These are phyloP conservation scores for Lethocerus indicus DNA, from an alignment of 1,140 invertebrate genomes.

Conservation along the genomic window DNA sequence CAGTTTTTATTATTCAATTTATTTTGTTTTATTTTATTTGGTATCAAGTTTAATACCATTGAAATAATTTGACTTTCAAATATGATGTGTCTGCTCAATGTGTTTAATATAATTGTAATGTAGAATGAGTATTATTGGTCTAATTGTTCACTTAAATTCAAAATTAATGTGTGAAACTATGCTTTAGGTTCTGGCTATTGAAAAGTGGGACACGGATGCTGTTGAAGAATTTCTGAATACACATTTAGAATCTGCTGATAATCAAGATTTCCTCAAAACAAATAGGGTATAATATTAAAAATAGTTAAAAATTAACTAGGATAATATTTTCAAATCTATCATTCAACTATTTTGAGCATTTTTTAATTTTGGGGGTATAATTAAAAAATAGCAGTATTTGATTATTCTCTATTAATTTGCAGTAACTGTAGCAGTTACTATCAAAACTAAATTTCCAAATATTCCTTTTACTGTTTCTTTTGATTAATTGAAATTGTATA, in stretches of 20 bases:
- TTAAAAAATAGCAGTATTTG: no score
- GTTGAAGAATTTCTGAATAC: conserved; percentile 86
- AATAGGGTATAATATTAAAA: conserved; percentile 25
- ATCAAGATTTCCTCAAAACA: conserved; percentile 37
- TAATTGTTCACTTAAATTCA: background rate
- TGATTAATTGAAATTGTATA: no score
- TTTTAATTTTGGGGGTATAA: no score
- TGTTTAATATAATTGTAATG: background rate
- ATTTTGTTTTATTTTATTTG: background rate
- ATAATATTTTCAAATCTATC: no score
- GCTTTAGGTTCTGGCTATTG: conserved; percentile 63
- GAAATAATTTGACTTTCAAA: conserved; percentile 14
- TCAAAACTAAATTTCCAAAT: no score
- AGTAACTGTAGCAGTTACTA: no score
- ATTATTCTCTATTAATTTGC: no score
- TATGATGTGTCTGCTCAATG: background rate
- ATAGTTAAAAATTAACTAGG: no score
- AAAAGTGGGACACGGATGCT: conserved; percentile 94
- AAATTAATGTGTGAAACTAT: background rate
- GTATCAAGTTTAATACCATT: background rate
- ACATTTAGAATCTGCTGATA: conserved; percentile 42
- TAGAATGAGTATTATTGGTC: background rate
- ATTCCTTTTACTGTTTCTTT: no score
- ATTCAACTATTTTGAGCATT: no score
- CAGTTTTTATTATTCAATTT: background rate